phyloP scores from a whole-genome alignment of 2,113 vertebrate genomes.

The Sturnus vulgaris region DNA sequence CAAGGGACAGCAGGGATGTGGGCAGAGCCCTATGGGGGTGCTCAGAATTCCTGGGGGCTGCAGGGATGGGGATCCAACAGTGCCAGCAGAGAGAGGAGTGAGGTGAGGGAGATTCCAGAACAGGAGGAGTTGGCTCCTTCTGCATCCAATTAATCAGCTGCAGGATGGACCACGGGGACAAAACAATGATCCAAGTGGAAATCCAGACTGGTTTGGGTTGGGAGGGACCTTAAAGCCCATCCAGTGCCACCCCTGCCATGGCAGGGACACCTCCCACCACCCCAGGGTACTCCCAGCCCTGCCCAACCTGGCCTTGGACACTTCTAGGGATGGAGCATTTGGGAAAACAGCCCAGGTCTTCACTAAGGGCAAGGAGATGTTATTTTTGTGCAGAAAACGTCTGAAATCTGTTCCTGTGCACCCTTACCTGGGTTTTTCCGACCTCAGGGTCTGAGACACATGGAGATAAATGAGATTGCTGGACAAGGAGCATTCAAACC shows the following conservation, averaged over 20 bases:
- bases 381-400: background rate
- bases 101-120: background rate
- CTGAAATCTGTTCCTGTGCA: background rate
- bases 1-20: background rate
- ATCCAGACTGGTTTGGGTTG: background rate
- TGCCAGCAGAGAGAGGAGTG: background rate
- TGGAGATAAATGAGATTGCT: background rate
- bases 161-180: background rate
- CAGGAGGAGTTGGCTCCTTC: background rate
- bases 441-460: fast-evolving
- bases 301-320: background rate
- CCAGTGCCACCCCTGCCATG: too few relatives aligned
- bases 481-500: background rate
- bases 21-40: fast-evolving
- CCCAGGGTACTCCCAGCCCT: background rate
- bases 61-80: background rate
- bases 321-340: background rate
- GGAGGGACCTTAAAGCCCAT: background rate
- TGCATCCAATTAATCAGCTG: background rate
- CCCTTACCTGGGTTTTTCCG: background rate
- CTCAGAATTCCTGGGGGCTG: background rate
- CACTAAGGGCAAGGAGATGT: background rate
- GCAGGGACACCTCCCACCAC: background rate
- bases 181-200: background rate
- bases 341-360: background rate